Base-by-base conservation (phyloP, 1,140 invertebrate genomes). In the Drosophila equinoxialis region DNA sequence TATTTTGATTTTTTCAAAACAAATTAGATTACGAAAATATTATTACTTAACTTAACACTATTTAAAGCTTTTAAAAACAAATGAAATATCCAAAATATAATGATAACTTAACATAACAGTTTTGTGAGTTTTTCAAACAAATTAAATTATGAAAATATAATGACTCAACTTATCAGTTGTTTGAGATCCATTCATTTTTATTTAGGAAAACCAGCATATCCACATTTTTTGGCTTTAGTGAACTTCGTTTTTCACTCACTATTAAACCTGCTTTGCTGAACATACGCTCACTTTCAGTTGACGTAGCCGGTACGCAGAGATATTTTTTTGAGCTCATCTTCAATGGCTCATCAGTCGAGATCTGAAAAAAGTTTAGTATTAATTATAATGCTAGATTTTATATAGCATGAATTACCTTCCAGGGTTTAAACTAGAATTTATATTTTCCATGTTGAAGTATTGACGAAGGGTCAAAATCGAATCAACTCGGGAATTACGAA, bases 221-320 rank as follows among this genome's bases (percentile, higher is more conserved):
- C 39, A 41, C 13, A 41, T 41, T 41, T 41, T 41, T 41, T 42
- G 41, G 41, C n/a, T n/a, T n/a, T n/a, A 42, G 41, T 42, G 41
- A 42, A 42, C 41, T 42, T 42, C 13, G 41, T 42, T 42, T 42
- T 42, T 14, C 41, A 42, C 41, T 42, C 41, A 42, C 41, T 42
- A 42, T 42, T 42, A 42, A 42, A 42, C 41, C 41, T 42, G 41
- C 39, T 41, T 41, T 41, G 39, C 41, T 42, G n/a, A 42, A 42
- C 35, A 37, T n/a, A 42, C 41, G 41, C 41, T 42, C 41, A 42
- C 41, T n/a, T 42, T n/a, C 41, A 42, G 41, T 42, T 42, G 41
- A 42, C 41, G 41, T 42, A 42, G 41, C 41, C 41, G 41, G 41
- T 42, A 42, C 41, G 41, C 41, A 17, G 17, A 17, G 17, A 17